Percentiles rank a stretch among this genome's conserved stretches.
phyloP scores from a whole-genome alignment of 2,113 vertebrate species.

The Illadopsis cleaveri region DNA sequence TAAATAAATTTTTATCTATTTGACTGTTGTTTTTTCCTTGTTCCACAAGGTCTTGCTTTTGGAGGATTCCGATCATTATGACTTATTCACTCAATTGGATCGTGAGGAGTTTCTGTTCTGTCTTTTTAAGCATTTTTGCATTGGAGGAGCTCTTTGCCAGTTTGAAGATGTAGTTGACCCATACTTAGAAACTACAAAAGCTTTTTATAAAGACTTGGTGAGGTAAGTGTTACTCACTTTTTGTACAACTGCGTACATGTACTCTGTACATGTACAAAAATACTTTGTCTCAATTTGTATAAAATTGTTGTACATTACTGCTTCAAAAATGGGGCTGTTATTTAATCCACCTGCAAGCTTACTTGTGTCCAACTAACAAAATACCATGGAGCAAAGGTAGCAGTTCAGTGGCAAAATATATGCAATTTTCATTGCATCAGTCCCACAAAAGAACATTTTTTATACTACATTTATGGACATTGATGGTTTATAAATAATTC shows the following conservation, averaged over 20 bases:
- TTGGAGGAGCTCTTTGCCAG: conserved; percentile 92
- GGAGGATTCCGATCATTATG: conserved; percentile 86
- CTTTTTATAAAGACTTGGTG: conserved; percentile 91
- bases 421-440: not conserved
- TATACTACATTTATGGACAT: not conserved
- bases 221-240: conserved; percentile 74
- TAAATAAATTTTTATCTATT: not conserved
- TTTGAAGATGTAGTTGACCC: conserved; percentile 88
- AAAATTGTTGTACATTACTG: not conserved
- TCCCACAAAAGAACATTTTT: not conserved
- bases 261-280: not conserved
- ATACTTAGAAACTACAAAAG: conserved; percentile 87
- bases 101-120: conserved; percentile 90
- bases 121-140: conserved; percentile 93
- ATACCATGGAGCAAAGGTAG: not conserved
- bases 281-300: not conserved
- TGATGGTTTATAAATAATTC: not conserved
- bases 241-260: not conserved
- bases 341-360: not conserved
- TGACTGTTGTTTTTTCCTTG: not conserved
- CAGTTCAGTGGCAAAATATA: not conserved
- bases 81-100: conserved; percentile 76
- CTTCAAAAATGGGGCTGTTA: not conserved
- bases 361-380: not conserved
- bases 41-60: conserved; percentile 83